Conservation (phyloP, 2,888 invertebrate genomes). For the Parochlus steinenii region DNA sequence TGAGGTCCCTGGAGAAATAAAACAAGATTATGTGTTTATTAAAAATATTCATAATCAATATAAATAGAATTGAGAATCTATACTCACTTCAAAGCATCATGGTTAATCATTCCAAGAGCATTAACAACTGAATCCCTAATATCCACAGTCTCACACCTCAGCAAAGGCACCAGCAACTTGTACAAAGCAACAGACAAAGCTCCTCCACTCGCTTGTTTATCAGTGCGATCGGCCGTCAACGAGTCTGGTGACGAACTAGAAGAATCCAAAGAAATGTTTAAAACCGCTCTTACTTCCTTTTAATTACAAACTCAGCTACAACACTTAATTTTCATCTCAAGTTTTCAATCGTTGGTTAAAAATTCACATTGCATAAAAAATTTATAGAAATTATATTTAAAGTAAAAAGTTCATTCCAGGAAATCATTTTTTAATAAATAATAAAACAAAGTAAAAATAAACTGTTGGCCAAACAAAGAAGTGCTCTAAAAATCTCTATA, state of each 20-base stretch:
- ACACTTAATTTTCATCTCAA: neutral
- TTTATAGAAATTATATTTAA: too few species aligned
- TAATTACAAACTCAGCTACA: neutral
- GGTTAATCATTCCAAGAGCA: slow-evolving; percentile 89
- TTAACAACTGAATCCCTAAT: slow-evolving; percentile 87
- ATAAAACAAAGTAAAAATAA: too few species aligned
- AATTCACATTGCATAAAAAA: too few species aligned
- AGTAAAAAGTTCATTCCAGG: too few species aligned
- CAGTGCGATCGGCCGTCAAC: slow-evolving; percentile 64
- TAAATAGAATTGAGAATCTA: slow-evolving; percentile 5
- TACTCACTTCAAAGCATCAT: slow-evolving; percentile 79
- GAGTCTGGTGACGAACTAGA: slow-evolving; percentile 82
- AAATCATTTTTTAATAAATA: too few species aligned
- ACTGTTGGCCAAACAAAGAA: too few species aligned
- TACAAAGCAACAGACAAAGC: slow-evolving; percentile 77
- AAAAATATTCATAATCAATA: slow-evolving; percentile 1
- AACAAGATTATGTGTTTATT: neutral
- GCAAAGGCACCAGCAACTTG: slow-evolving; percentile 79
- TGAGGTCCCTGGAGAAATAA: slow-evolving; percentile 54
- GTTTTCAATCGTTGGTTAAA: slow-evolving; percentile 2
- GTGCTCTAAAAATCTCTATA: too few species aligned
- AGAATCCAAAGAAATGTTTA: slow-evolving; percentile 15
- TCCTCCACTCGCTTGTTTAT: slow-evolving; percentile 47
- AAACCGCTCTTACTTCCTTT: neutral
- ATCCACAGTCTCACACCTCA: slow-evolving; percentile 85